Evolutionary conservation across 2,113 vertebrate genomes (phyloP), one percentile per base, ranked within the genome.

Genomic region (Turnix velox): DNA sequence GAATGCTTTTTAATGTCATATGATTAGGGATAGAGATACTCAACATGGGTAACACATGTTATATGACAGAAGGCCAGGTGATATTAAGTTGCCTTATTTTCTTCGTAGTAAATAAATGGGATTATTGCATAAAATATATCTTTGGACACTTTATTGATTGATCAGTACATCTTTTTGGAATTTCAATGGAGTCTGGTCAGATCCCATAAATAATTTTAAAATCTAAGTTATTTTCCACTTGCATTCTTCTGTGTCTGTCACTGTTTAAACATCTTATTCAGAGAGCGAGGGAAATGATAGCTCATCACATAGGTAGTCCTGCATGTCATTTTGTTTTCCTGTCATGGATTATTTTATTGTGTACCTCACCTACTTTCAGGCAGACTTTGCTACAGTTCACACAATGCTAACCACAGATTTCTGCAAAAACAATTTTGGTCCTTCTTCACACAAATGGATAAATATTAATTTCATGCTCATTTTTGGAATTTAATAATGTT

Each of bases 381-480:
- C 10, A 91, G 94, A 84, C 65, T 92, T 95, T 83, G 24, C 13
- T 75, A 42, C 31, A 61, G 24, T 54, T 22, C 28, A 86, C 49
- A 84, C 37, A 65, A 20, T 54, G 8, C 37, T 52, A 67, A 52
- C 14, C 9, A 9, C 48, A 63, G 28, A 73, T 66, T 90, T 83
- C 49, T 87, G 15, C 5, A 75, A 81, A 90, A 72, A 23, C 13
- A 42, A 40, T 67, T 88, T 67, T 27, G 25, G 61, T 65, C 8
- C 30, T 78, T 94, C 57, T 86, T 93, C 31, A 80, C 48, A 88
- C 13, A 69, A 51, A 87, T 49, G 17, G 28, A 18, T 16, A 39
- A 76, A 19, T 78, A 87, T 75, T 94, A 92, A 91, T 75, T 96
- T 90, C 40, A 88, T 58, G 51, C 35, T 80, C 7, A 20, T 78